Percentiles rank a stretch among this genome's conserved stretches.
phyloP scores from a whole-genome alignment of 2,888 invertebrate species.

The Pyrgus malvae region DNA sequence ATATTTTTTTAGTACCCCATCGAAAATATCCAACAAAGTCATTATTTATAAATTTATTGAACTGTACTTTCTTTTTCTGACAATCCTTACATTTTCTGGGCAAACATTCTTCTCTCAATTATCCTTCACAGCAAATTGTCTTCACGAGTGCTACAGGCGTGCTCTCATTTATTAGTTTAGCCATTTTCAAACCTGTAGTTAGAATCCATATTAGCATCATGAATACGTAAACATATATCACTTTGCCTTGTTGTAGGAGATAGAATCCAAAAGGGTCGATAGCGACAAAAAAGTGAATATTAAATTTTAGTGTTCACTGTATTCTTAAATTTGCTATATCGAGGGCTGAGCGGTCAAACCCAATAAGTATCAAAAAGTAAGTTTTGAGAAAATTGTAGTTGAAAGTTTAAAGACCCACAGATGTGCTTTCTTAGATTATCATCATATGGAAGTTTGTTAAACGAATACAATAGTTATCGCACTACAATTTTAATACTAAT shows the following conservation, averaged over 20 bases:
- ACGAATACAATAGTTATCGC: no score
- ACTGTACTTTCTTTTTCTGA: conserved; percentile 2
- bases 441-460: no score
- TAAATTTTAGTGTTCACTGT: background rate
- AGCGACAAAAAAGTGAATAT: no score
- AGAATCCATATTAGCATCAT: background rate
- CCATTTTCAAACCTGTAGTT: no score
- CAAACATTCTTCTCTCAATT: background rate
- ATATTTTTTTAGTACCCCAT: conserved; percentile 1
- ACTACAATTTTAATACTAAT: no score
- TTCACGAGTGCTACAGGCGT: background rate
- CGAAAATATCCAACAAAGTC: conserved; percentile 4
- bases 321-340: background rate
- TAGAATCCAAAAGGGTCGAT: no score
- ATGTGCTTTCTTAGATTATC: no score
- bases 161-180: no score
- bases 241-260: background rate
- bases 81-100: conserved; percentile 5
- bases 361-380: no score
- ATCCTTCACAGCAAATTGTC: background rate
- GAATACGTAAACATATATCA: background rate
- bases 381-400: no score
- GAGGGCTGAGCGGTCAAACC: no score
- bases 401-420: no score
- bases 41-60: conserved; percentile 3